Evolutionary conservation across 2,113 vertebrate species (phyloP), one percentile per base, ranked within the genome.

Genomic region (Gobiocypris rarus): DNA sequence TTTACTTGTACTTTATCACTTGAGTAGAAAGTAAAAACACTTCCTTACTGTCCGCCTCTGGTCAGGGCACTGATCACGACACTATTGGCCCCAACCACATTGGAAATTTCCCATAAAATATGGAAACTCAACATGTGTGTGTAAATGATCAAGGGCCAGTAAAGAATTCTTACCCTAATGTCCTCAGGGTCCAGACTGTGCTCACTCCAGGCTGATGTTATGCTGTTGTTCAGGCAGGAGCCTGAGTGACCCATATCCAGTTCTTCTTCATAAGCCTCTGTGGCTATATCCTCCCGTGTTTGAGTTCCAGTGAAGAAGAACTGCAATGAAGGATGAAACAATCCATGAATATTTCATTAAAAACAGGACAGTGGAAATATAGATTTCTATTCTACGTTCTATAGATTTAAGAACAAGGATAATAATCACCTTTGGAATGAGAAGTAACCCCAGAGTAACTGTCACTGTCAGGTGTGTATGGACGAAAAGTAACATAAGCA

Each of bases 141-240:
- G n/a, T 43, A 17, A 73, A 75, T 22, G 0, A 41, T 48, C 34
- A 61, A 4, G 59, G 11, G 31, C 19, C 26, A 9, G n/a, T 14
- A 1, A 70, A 50, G 8, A 8, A 31, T 1, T 17, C 84, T 87
- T 91, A 99, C 98, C 95, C 97, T 93, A 75, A 99, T 99, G 89
- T 99, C 98, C 81, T 99, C 98, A 45, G 98, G 98, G 90, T 99
- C 97, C 91, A 99, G 93, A 87, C 98, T 99, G 67, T 99, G 98
- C 56, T 99, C 98, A 10, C 98, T 99, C 98, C 98, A 99, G 0
- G 97, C 97, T 26, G 98, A 99, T 14, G 97, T 99, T 89, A 99
- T 99, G 81, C 97, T 99, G 94, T 97, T 99, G 92, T 99, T 99
- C 85, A 99, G 91, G 81, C 99, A 99, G 11, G 98, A 99, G 74